Base-by-base conservation (phyloP, 2,888 invertebrate genomes). In the Sericinus montela region DNA sequence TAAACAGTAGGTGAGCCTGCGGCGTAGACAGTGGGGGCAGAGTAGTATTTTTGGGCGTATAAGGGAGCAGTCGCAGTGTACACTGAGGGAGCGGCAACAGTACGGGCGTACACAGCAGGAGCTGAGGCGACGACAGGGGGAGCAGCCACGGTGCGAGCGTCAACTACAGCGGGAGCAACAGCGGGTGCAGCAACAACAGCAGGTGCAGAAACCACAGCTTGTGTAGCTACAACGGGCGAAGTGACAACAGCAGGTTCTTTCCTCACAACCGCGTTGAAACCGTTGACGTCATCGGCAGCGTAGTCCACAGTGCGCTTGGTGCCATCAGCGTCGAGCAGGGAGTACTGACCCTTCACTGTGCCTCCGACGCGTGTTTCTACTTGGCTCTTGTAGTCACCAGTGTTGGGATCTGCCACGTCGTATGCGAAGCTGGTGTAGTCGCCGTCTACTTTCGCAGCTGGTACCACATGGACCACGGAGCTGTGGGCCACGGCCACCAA, bases 341-440 rank as follows among this genome's bases (percentile, higher is more conserved):
- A 80, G 68, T 83, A 84, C 53, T 45, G 45, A 1, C 45, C 45
- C 45, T 28, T 15, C 6, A 36, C 36, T 0, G 45, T 45, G 11
- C 29, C 45, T 2, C 43, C 43, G 1, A 34, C 28, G 15, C 45
- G 36, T 3, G 59, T 55, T 59, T 77, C 77, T 6, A 57, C 58
- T 56, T 75, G 75, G 57, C 63, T 69, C 50, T 76, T 75, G 32
- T 56, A 59, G 58, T 78, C 79, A 9, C 78, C 76, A 13, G 78
- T 78, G 23, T 69, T 48, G 41, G 63, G 84, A 66, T 91, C 91
- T 25, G 91, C 89, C 28, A 91, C 89, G 56, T 90, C 89, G 70
- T 91, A 91, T 1, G 89, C 80, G 71, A 88, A 91, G 72, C 88
- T 87, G 55, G 90, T 71, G 71, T 79, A 85, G 73, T 85, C 86